Percentiles rank a stretch among this genome's conserved stretches.
These are phyloP conservation scores for Pygmarrhopalites habei DNA, from an alignment of 1,140 invertebrate species.

Conservation along the genomic window DNA sequence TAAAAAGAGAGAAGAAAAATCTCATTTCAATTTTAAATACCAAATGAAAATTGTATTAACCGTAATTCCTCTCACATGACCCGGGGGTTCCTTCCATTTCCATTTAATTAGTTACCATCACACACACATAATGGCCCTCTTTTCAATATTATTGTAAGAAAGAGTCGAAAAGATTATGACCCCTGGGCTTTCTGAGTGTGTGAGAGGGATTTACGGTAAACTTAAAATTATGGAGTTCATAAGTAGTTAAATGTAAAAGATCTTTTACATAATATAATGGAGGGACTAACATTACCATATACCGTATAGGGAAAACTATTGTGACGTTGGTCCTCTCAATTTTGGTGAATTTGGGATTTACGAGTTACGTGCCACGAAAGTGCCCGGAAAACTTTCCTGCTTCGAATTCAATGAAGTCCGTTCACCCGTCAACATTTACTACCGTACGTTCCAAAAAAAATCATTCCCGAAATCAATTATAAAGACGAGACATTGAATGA, in stretches of 20 bases:
- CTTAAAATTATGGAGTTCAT: too few species aligned
- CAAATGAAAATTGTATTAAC: not conserved
- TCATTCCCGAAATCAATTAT: not conserved
- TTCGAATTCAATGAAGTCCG: conserved; percentile 15
- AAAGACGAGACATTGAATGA: not conserved
- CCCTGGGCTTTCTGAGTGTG: too few species aligned
- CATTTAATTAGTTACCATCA: too few species aligned
- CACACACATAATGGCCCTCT: too few species aligned
- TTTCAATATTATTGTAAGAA: not conserved
- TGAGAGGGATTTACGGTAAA: too few species aligned
- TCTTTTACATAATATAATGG: too few species aligned
- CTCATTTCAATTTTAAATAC: not conserved
- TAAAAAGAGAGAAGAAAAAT: not conserved
- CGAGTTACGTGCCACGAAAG: not conserved
- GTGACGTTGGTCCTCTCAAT: conserved; percentile 18
- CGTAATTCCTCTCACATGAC: not conserved
- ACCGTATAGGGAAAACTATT: conserved; percentile 17
- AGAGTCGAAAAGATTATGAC: too few species aligned
- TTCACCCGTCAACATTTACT: conserved; percentile 35
- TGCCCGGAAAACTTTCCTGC: not conserved
- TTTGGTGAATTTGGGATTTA: conserved; percentile 38
- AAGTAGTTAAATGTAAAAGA: too few species aligned
- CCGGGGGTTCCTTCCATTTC: not conserved
- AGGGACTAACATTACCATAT: too few species aligned
- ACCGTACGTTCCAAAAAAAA: conserved; percentile 24